phyloP scores from a whole-genome alignment of 2,888 invertebrate species.

The Invenusta paracnida region DNA sequence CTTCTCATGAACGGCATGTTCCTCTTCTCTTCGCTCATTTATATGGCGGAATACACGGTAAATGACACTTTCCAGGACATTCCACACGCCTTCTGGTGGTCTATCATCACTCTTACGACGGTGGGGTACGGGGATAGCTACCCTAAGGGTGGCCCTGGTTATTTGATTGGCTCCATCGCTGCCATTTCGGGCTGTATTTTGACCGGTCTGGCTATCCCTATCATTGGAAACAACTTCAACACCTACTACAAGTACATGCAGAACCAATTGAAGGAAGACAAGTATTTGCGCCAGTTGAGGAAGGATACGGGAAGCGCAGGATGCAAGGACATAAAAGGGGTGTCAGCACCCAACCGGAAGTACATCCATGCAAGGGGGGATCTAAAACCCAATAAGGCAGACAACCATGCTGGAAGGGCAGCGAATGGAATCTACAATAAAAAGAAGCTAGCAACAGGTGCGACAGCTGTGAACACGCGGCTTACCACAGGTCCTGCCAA shows the following conservation, averaged over 20 bases:
- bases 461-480: not conserved
- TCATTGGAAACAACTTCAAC: conserved; percentile 45
- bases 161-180: conserved; percentile 42
- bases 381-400: not conserved
- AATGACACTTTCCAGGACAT: conserved; percentile 47
- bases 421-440: not conserved
- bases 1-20: conserved; percentile 57
- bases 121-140: conserved; percentile 43
- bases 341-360: not conserved
- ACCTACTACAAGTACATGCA: conserved; percentile 46
- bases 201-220: conserved; percentile 44
- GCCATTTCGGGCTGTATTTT: conserved; percentile 44
- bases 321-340: not conserved
- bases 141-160: conserved; percentile 45
- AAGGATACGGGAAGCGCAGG: conserved; percentile 33
- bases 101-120: conserved; percentile 44
- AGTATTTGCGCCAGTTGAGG: conserved; percentile 42
- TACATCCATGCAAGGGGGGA: not conserved
- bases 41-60: conserved; percentile 52
- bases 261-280: conserved; percentile 44
- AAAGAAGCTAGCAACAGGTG: not conserved
- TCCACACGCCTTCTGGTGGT: conserved; percentile 45
- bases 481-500: not conserved
- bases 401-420: not conserved
- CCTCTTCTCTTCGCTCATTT: conserved; percentile 57